Evolutionary conservation across 2,888 invertebrate species (phyloP), one percentile per base, ranked within the genome.

Genomic region (Macroteleia sp.): DNA sequence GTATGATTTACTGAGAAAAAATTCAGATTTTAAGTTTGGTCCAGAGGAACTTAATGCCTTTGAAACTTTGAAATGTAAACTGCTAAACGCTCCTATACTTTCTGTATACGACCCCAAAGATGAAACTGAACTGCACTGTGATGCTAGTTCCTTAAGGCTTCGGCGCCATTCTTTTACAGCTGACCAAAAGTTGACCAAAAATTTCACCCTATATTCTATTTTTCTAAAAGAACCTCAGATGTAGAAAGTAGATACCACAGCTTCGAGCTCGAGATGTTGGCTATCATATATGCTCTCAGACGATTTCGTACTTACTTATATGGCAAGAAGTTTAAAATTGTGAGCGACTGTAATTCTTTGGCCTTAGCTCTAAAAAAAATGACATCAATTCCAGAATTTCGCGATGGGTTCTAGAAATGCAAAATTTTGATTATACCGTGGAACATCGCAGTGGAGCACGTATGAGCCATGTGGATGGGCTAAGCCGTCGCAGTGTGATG

Each of bases 231-330:
- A 1, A 19, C 66, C 1, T 34, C 52, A 1, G 66, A 17, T n/a
- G 2, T 16, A 0, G 62, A 62, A 12, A 41, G 50, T 6, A 19
- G 9, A 1, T 64, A 64, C 12, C 64, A 64, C n/a, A 64, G 64
- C 22, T 64, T 64, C 20, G 52, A 64, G 12, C n/a, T 64, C 14
- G 64, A 64, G 17, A 64, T 22, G 22, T 20, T 62, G 5, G 50
- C 50, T 3, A 62, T 50, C 12, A 19, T 50, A 2, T 62, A 39
- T 10, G 48, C 62, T 1, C 5, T 62, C 9, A 25, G 62, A 8
- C 17, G 62, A 3, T 62, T 62, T 16, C 6, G 62, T 3, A 9
- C 50, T 4, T 59, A 59, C 12, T 17, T 62, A 2, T 9, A 39
- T 12, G 62, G 50, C 1, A 16, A 16, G 4, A 12, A 8, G 0